Evolutionary conservation across 2,113 vertebrate genomes (phyloP).

Genomic region (Melanocharis versteri): DNA sequence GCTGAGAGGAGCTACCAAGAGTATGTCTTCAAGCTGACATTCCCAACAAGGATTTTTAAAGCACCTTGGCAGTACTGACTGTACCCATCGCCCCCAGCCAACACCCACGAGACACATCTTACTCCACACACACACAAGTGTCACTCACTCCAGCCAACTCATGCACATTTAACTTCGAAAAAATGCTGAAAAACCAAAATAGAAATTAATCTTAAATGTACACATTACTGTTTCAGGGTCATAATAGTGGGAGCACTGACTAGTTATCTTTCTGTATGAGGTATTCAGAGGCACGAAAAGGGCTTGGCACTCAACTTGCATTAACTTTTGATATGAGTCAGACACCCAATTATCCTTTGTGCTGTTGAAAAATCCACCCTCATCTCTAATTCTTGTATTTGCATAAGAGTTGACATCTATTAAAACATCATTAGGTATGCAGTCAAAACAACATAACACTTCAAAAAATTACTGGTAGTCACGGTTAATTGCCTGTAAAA

Average conservation of each 20-base stretch:
- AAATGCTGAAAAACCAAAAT: not conserved
- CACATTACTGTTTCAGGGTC: not conserved
- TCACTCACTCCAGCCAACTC: not conserved
- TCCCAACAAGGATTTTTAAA: not conserved
- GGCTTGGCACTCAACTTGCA: not conserved
- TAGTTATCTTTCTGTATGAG: not conserved
- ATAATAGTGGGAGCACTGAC: not conserved
- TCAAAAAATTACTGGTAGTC: constrained; percentile 30
- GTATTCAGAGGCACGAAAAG: not conserved
- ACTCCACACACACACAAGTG: not conserved
- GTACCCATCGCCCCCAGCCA: not conserved
- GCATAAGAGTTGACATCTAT: constrained; percentile 18
- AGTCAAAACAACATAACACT: constrained; percentile 54
- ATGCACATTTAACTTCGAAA: not conserved
- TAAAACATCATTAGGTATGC: constrained; percentile 27
- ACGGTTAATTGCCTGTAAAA: constrained; percentile 21
- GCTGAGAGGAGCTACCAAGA: not conserved
- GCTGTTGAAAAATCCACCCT: constrained; percentile 34
- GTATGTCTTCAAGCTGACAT: not conserved
- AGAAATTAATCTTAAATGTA: not conserved
- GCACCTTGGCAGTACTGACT: not conserved
- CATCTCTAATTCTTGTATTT: not conserved
- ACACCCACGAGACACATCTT: not conserved
- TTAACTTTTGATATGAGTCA: constrained; percentile 22
- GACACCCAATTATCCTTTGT: constrained; percentile 16